phyloP scores from a whole-genome alignment of 1,140 invertebrate species.

The Olivierus martensii region DNA sequence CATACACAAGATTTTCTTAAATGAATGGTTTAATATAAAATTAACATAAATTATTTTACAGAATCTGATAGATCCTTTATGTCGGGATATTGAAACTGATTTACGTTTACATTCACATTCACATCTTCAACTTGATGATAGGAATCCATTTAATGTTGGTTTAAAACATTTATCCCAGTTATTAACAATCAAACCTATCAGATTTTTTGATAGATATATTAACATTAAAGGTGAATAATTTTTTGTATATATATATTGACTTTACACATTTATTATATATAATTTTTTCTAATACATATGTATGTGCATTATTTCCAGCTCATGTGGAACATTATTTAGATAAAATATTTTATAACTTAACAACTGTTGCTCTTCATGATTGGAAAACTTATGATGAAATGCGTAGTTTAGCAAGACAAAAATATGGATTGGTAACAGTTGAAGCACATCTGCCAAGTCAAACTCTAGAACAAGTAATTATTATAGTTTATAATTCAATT shows the following conservation, averaged over 20 bases:
- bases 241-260: no score
- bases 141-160: conserved; percentile 54
- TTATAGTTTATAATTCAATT: not conserved
- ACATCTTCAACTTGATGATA: conserved; percentile 67
- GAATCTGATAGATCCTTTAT: conserved; percentile 53
- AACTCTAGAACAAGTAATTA: conserved; percentile 69
- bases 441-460: conserved; percentile 91
- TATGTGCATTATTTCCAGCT: conserved; percentile 27
- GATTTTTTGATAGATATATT: conserved; percentile 34
- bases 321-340: conserved; percentile 84
- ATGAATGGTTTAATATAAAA: no score
- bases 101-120: conserved; percentile 77
- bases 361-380: conserved; percentile 90
- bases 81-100: conserved; percentile 77
- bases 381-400: conserved; percentile 96
- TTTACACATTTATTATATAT: not conserved
- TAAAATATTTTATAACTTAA: conserved; percentile 92
- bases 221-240: conserved; percentile 30
- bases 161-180: conserved; percentile 38
- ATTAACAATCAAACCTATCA: conserved; percentile 37
- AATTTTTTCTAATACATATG: not conserved
- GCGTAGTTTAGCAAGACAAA: conserved; percentile 76
- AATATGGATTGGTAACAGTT: conserved; percentile 63
- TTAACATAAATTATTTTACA: no score
- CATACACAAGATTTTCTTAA: no score